phyloP scores from a whole-genome alignment of 1,140 invertebrate genomes.

The Apocrypta bakeri region DNA sequence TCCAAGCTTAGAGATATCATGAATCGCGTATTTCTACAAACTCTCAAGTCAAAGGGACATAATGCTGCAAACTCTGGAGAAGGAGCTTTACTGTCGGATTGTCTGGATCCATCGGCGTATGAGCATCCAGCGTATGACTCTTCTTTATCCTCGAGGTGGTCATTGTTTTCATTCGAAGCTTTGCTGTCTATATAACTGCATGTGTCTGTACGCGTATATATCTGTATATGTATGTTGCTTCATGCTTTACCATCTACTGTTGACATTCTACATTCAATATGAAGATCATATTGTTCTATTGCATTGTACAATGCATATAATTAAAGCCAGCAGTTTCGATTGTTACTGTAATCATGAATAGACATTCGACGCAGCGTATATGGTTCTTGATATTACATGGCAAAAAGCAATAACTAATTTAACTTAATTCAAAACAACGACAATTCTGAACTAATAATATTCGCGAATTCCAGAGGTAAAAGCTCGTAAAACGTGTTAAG shows the following conservation, averaged over 20 bases:
- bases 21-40: not conserved
- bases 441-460: no score
- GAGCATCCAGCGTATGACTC: no score
- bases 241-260: not conserved
- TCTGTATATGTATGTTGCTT: not conserved
- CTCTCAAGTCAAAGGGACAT: conserved; percentile 60
- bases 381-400: no score
- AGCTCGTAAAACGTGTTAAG: no score
- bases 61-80: conserved; percentile 39
- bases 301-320: not conserved
- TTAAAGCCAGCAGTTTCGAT: not conserved
- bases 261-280: not conserved
- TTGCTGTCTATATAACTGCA: not conserved
- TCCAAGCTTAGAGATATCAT: not conserved
- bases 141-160: not conserved
- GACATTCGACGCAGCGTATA: no score
- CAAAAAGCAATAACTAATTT: no score
- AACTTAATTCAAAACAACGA: no score
- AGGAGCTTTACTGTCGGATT: conserved; percentile 57
- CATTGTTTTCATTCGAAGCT: not conserved
- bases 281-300: not conserved
- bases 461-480: no score
- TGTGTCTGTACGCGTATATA: not conserved
- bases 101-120: not conserved
- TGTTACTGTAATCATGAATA: no score